Evolutionary conservation across 2,797 vertebrate species (phyloP), one percentile per base, ranked within the genome.

Genomic region (Chelon labrosus): DNA sequence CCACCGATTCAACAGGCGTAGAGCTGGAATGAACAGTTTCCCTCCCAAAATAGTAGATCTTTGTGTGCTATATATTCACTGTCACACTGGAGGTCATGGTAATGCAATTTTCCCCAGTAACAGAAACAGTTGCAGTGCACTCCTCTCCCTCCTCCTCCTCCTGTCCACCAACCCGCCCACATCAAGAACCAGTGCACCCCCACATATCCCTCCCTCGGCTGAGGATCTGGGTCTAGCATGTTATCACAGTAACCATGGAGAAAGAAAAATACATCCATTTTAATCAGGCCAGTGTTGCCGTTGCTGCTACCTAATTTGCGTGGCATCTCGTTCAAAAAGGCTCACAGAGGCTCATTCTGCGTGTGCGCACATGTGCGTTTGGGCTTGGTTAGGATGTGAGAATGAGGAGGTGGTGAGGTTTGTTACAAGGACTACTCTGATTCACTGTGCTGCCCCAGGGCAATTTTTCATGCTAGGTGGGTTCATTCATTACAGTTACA

Each of bases 21-120:
- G 41, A 19, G 66, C 67, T 66, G 57, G 44, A 62, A 47, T 51
- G 17, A 71, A 68, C 20, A 0, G 0, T 52, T 72, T 37, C 19
- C 17, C 9, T 57, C 67, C 55, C 55, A 44, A 81, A 89, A 85
- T 66, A 84, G 77, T 22, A 51, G 49, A 71, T 65, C 79, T 85
- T 64, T 70, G 83, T 79, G 65, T 25, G 22, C 77, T 75, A 54
- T 70, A 79, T 49, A 86, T 77, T 82, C 0, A 67, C 84, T 51
- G 81, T 85, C 85, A 85, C 76, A 80, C 69, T 80, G 76, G 86
- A 85, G 89, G 88, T 89, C 90, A 88, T 31, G 75, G 79, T 86
- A 70, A 83, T 72, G 65, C 63, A 88, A 70, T 90, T 90, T 85
- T 83, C 75, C 86, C 88, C 88, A 90, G 85, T 90, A 90, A 91